A percentile compares a stretch with the other conserved stretches of the same genome.
Conservation (phyloP, 2,888 invertebrate genomes). For the Pristionchus exspectatus region DNA sequence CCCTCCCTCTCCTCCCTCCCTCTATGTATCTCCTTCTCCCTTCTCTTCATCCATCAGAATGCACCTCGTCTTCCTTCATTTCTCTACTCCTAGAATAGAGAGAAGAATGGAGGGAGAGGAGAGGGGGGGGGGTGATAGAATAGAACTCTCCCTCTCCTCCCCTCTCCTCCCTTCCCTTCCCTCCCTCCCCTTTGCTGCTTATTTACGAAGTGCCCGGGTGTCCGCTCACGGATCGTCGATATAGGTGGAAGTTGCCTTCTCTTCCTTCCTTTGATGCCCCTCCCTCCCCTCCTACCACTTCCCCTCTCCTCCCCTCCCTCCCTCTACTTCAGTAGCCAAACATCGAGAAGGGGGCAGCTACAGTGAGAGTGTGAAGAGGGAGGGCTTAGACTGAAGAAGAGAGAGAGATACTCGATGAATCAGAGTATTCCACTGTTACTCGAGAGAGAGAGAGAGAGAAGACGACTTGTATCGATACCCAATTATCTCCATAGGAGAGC, state of each 20-base stretch:
- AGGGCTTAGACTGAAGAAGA: not conserved
- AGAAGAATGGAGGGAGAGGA: not conserved
- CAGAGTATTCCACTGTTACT: not conserved
- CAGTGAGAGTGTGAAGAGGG: conserved; percentile 37
- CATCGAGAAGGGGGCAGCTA: conserved; percentile 24
- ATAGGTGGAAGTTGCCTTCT: conserved; percentile 30
- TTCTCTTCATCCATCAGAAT: conserved; percentile 5
- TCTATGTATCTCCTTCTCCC: conserved; percentile 19
- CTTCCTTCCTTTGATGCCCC: not conserved
- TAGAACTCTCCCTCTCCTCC: conserved; percentile 2
- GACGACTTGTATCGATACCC: conserved; percentile 16
- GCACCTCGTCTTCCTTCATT: conserved; percentile 28
- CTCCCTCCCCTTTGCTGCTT: not conserved
- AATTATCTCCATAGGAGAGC: conserved; percentile 21
- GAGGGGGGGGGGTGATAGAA: not conserved
- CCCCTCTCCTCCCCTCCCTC: not conserved
- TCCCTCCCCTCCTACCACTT: not conserved
- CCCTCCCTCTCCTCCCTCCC: not conserved
- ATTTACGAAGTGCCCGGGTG: conserved; percentile 20
- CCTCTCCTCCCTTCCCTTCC: not conserved
- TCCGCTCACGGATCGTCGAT: conserved; percentile 2
- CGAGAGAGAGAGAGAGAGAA: not conserved
- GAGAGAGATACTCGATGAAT: not conserved
- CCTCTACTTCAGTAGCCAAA: conserved; percentile 21
- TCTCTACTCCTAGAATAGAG: conserved; percentile 5